These are phyloP conservation scores for Hyles lineata DNA, from an alignment of 2,888 invertebrate genomes.

Conservation along the genomic window DNA sequence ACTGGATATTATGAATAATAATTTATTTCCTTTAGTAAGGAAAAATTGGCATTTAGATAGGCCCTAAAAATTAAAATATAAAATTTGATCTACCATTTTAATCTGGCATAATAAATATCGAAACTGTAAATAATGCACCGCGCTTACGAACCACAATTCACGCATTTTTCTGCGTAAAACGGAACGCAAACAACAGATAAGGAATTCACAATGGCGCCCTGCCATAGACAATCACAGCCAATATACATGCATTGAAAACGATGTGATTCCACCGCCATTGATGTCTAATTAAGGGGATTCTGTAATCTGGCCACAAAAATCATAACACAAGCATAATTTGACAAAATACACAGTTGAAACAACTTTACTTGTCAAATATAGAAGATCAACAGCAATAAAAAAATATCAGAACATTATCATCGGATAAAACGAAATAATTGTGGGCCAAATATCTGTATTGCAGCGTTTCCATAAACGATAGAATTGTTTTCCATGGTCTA, in stretches of 20 bases:
- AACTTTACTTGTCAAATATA: too few relatives aligned
- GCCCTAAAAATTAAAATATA: neutral
- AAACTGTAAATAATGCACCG: neutral
- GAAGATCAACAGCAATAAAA: too few relatives aligned
- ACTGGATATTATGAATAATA: neutral
- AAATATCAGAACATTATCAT: too few relatives aligned
- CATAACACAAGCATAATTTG: too few relatives aligned
- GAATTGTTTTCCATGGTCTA: neutral
- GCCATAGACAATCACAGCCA: conserved; percentile 52
- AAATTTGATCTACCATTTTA: neutral
- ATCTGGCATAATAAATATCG: too few relatives aligned
- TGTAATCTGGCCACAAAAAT: too few relatives aligned
- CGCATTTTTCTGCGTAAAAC: neutral
- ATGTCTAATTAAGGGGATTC: neutral
- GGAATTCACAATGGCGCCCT: neutral
- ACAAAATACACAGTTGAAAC: too few relatives aligned
- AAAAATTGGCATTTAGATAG: conserved; percentile 16
- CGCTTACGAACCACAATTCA: neutral
- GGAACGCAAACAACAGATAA: neutral
- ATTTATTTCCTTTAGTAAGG: neutral
- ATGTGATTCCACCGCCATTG: conserved; percentile 48
- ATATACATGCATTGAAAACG: conserved; percentile 70
- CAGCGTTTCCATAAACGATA: too few relatives aligned
- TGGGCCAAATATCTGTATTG: too few relatives aligned
- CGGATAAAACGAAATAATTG: too few relatives aligned